Conservation (phyloP, 2,888 invertebrate genomes). For the Luperina testacea region DNA sequence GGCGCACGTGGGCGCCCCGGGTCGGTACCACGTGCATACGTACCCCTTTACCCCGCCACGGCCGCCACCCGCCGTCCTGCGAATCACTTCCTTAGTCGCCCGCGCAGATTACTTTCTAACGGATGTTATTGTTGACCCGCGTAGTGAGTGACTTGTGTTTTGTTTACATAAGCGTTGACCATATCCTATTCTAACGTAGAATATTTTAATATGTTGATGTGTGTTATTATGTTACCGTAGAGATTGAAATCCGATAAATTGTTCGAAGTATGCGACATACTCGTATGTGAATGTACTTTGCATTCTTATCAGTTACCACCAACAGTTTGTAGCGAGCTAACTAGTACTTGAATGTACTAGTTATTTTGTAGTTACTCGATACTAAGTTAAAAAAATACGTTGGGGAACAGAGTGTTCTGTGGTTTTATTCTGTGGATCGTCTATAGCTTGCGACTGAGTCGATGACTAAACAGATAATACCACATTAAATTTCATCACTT, state of each 20-base stretch:
- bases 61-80: too few relatives aligned
- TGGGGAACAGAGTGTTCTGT: background rate
- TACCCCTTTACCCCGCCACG: too few relatives aligned
- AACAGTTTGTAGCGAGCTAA: background rate
- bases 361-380: background rate
- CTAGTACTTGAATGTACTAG: background rate
- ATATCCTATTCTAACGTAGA: too few relatives aligned
- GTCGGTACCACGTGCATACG: too few relatives aligned
- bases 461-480: background rate
- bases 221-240: background rate
- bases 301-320: conserved; percentile 12
- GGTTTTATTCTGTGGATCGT: background rate
- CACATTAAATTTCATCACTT: background rate
- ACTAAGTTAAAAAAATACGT: background rate
- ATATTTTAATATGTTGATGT: too few relatives aligned
- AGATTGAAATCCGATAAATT: conserved; percentile 1
- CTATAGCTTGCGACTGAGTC: conserved; percentile 11
- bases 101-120: too few relatives aligned
- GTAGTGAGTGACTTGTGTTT: too few relatives aligned
- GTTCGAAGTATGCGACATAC: background rate
- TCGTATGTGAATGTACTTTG: background rate
- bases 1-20: too few relatives aligned
- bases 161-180: too few relatives aligned
- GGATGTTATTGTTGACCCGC: too few relatives aligned
- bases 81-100: too few relatives aligned